Conservation (phyloP, 1,140 invertebrate species). For the Zophobas atratus region DNA sequence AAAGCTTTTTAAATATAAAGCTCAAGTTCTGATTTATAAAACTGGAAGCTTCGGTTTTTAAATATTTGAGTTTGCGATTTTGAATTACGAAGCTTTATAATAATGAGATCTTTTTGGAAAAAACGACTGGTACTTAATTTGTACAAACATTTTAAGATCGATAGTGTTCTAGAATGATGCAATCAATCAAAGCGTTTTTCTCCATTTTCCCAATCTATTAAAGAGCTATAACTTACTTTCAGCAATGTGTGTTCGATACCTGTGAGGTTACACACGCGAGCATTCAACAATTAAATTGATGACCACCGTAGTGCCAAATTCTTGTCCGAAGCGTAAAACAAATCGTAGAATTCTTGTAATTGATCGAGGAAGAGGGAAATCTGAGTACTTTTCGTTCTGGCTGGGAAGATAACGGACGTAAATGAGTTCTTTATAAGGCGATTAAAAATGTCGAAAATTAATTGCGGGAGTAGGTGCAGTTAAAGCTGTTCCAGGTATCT, state of each 20-base stretch:
- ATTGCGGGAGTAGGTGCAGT: conserved; percentile 11
- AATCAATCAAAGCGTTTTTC: conserved; percentile 21
- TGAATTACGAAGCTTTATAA: too few species aligned
- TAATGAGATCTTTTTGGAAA: too few species aligned
- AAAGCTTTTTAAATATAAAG: too few species aligned
- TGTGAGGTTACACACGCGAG: conserved; percentile 4
- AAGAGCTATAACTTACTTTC: conserved; percentile 19
- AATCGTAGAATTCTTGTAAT: background rate
- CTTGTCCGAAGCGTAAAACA: background rate
- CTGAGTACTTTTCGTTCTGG: too few species aligned
- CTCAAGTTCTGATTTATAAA: too few species aligned
- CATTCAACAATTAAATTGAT: conserved; percentile 30
- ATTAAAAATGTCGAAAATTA: conserved; percentile 12
- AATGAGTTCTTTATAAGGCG: background rate
- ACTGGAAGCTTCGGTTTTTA: too few species aligned
- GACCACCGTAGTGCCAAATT: background rate
- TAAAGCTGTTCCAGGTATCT: conserved; percentile 19
- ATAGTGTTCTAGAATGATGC: background rate
- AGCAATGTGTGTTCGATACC: conserved; percentile 2
- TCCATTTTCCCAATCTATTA: conserved; percentile 17
- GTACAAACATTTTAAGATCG: background rate
- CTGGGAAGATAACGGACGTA: too few species aligned
- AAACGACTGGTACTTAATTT: too few species aligned
- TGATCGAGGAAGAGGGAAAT: too few species aligned
- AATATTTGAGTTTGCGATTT: too few species aligned